phyloP scores from a whole-genome alignment of 2,113 vertebrate genomes.

The Hippocampus barbouri region DNA sequence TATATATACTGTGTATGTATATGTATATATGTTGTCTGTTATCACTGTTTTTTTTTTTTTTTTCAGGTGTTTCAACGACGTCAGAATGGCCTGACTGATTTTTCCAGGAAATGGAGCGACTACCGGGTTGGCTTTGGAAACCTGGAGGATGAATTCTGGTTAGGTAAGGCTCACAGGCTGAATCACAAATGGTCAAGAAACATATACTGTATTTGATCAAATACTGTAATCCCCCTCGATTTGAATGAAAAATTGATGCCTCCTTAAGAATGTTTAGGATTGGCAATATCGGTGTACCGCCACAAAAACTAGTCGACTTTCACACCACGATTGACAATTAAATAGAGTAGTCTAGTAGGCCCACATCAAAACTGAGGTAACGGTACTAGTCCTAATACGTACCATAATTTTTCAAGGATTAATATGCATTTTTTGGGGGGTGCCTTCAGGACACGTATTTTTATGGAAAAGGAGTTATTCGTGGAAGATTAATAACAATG shows the following conservation, averaged over 20 bases:
- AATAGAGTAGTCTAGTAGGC: too few species aligned
- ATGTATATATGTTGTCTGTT: slow-evolving; percentile 2
- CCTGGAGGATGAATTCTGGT: slow-evolving; percentile 97
- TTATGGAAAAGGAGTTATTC: too few species aligned
- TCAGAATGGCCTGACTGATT: slow-evolving; percentile 93
- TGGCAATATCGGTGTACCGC: too few species aligned
- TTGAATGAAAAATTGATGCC: background rate
- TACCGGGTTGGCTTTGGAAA: slow-evolving; percentile 92
- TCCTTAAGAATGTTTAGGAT: too few species aligned
- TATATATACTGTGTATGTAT: background rate
- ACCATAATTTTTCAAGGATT: too few species aligned
- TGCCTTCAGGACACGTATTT: too few species aligned
- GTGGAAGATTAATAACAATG: background rate
- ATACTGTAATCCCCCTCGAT: background rate
- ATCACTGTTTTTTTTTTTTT: background rate
- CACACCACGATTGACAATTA: background rate
- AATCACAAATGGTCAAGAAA: background rate
- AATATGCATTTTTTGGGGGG: too few species aligned
- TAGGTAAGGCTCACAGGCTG: slow-evolving; percentile 75
- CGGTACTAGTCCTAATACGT: too few species aligned
- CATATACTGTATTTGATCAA: background rate
- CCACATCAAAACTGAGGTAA: too few species aligned
- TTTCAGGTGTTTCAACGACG: slow-evolving; percentile 91
- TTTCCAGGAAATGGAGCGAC: slow-evolving; percentile 94
- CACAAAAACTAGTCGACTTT: background rate